Percentiles rank a stretch among this genome's conserved stretches.
phyloP scores from a whole-genome alignment of 2,888 invertebrate genomes.

The Andrena dorsata region DNA sequence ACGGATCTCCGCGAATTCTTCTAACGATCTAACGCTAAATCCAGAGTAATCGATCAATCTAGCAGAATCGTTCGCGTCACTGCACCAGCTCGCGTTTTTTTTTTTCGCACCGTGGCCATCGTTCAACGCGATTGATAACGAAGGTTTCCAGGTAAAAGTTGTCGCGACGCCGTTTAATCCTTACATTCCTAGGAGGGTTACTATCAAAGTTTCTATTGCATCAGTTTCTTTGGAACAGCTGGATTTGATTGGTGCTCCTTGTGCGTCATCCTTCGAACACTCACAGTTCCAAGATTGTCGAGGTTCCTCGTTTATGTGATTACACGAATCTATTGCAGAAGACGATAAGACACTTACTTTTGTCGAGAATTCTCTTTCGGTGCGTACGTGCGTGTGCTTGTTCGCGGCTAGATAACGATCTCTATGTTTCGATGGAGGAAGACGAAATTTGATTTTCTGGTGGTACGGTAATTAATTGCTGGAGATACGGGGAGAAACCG shows the following conservation, averaged over 20 bases:
- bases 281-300: conserved; percentile 9
- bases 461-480: conserved; percentile 8
- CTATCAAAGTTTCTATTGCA: background rate
- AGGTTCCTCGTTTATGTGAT: background rate
- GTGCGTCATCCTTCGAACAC: background rate
- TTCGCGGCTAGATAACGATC: conserved; percentile 6
- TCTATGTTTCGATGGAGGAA: conserved; percentile 55
- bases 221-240: background rate
- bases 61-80: background rate
- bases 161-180: background rate
- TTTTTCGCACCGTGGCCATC: conserved; percentile 49
- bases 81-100: background rate
- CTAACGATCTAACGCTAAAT: background rate
- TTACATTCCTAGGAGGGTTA: background rate
- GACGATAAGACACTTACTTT: conserved; percentile 56
- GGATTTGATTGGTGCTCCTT: background rate
- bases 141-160: background rate
- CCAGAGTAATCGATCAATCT: background rate
- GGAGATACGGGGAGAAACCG: background rate
- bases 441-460: conserved; percentile 57
- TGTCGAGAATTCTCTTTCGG: background rate
- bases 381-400: background rate
- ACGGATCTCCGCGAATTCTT: background rate
- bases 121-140: background rate
- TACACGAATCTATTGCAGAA: conserved; percentile 25